Evolutionary conservation across 2,888 invertebrate species (phyloP), one percentile per base, ranked within the genome.

Genomic region (Ennomos fuscantarius): DNA sequence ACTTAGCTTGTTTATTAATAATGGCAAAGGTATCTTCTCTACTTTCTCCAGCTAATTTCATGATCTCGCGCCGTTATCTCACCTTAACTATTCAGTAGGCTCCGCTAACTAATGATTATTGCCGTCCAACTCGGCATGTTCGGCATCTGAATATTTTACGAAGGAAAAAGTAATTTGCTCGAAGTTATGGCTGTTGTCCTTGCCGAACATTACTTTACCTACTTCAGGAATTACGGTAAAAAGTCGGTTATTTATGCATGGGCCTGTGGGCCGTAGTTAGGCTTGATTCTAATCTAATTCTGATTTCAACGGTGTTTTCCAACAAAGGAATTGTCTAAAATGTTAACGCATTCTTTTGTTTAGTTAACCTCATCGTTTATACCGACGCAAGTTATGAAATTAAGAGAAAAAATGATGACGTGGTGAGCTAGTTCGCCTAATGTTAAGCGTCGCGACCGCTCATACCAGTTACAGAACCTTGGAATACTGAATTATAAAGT

Each of bases 131-230:
- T 66, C 64, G 62, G 59, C 65, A 70, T 59, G 69, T 70, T 69
- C 66, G 54, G 55, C 60, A 48, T 61, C 63, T 77, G 70, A 80
- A 80, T 79, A 75, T 74, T 78, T 73, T 66, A 79, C 74, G 60
- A 65, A 73, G 62, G 62, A 60, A 60, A 54, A 70, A 69, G 74
- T 72, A 70, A 74, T 76, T 76, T 69, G 65, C 65, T 63, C 55
- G 63, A 62, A 70, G 70, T 74, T 73, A 71, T 70, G 59, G 72
- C 63, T 64, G 68, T 66, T 61, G 56, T 65, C 62, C 56, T 70
- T 60, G 62, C 58, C 34, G 40, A 42, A 52, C 52, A 43, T 58
- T 53, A 58, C 42, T 47, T 48, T 40, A n/a, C 47, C 47, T 55
- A 44, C 61, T 72, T 62, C 64, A 65, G 66, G 65, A 69, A 68